These are phyloP conservation scores for Streblospio benedicti DNA, from an alignment of 1,140 invertebrate genomes.

Conservation along the genomic window DNA sequence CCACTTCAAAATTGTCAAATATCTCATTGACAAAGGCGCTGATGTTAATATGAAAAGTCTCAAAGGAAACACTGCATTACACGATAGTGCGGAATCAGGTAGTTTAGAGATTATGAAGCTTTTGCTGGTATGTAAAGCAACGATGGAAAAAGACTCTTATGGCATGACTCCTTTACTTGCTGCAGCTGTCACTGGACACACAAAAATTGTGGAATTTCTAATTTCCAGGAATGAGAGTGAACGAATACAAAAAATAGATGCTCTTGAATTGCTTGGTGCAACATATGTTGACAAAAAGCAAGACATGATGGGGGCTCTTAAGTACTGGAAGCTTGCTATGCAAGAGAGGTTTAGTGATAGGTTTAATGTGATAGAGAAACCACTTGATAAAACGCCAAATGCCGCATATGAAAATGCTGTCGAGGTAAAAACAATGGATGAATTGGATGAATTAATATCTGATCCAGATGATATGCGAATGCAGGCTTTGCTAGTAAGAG, in stretches of 20 bases:
- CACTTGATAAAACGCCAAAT: slow-evolving; percentile 53
- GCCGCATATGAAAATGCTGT: slow-evolving; percentile 78
- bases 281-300: slow-evolving; percentile 93
- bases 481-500: slow-evolving; percentile 87
- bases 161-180: slow-evolving; percentile 89
- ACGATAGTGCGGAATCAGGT: slow-evolving; percentile 92
- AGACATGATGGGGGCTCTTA: slow-evolving; percentile 80
- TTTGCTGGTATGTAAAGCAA: slow-evolving; percentile 73
- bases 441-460: slow-evolving; percentile 74
- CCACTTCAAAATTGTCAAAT: slow-evolving; percentile 76
- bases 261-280: slow-evolving; percentile 84
- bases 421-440: slow-evolving; percentile 68
- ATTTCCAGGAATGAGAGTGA: slow-evolving; percentile 62
- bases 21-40: slow-evolving; percentile 72
- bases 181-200: slow-evolving; percentile 83
- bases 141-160: slow-evolving; percentile 89
- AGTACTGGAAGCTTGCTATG: slow-evolving; percentile 82
- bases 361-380: slow-evolving; percentile 33
- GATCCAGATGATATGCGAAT: slow-evolving; percentile 93
- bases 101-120: slow-evolving; percentile 85
- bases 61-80: slow-evolving; percentile 89
- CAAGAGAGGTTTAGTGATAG: slow-evolving; percentile 57
- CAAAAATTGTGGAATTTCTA: slow-evolving; percentile 84
- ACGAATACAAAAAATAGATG: slow-evolving; percentile 74
- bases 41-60: slow-evolving; percentile 85